Base-by-base conservation (phyloP, 2,888 invertebrate genomes). In the Conops quadrifasciatus region DNA sequence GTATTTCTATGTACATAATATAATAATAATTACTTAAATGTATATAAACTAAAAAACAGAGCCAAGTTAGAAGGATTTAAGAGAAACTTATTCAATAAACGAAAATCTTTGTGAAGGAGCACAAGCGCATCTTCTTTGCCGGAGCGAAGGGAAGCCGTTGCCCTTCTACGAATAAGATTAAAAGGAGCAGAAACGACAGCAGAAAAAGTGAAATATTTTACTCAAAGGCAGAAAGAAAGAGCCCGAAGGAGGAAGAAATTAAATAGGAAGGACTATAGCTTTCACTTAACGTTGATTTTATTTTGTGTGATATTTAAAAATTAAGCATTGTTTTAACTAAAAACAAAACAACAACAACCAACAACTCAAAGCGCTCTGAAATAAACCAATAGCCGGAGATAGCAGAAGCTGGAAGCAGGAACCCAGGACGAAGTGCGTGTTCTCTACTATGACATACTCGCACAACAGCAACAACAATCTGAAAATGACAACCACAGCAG, bases 261-360 rank as follows among this genome's bases (percentile, higher is more conserved):
- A 59, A 47, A 19, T 58, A 59, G 36, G 21, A 53, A n/a, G 47
- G 28, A 60, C 26, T 2, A 59, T 28, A 36, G 36, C 36, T 36
- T 36, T 68, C 49, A 67, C 59, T 72, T 75, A 78, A 75, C 77
- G 81, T 84, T 84, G 84, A 84, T 84, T 84, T 83, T 84, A 82
- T 83, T 84, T 84, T 84, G 84, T 84, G 84, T 84, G 84, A 84
- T 84, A 84, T 84, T 83, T 83, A 84, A 84, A 77, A 75, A 79
- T 79, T 83, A 83, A 83, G 82, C 78, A 83, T 81, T 83, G 83
- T 79, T 82, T 81, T 82, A 83, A 82, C 79, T 77, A 80, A 78
- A 67, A 21, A 58, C 13, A 59, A 72, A 60, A 70, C 64, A 59
- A 65, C 74, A 77, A 77, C 71, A 77, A 21, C 45, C 36, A 36